These are phyloP conservation scores for Amphiprion ocellaris DNA, from an alignment of 2,113 vertebrate species.

Conservation along the genomic window DNA sequence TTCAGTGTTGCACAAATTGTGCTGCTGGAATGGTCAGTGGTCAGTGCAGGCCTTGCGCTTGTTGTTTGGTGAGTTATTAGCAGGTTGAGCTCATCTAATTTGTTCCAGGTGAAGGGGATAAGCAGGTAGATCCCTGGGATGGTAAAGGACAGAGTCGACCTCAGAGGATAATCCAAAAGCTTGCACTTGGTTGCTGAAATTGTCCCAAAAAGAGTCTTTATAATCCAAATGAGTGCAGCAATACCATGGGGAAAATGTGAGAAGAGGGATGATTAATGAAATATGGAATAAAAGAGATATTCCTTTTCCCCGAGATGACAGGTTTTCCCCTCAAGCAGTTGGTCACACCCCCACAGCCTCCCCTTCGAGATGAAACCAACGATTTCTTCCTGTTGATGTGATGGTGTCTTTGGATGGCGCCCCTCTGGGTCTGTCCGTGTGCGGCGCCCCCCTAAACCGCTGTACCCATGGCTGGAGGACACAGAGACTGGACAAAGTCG, in stretches of 20 bases:
- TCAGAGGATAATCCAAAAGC: constrained; percentile 69
- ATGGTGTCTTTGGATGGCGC: constrained; percentile 57
- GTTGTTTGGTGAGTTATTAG: constrained; percentile 63
- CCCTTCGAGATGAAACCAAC: constrained; percentile 31
- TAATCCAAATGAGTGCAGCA: constrained; percentile 30
- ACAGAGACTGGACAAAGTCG: constrained; percentile 75
- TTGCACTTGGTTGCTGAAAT: constrained; percentile 47
- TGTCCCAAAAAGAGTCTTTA: constrained; percentile 38
- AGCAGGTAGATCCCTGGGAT: constrained; percentile 71
- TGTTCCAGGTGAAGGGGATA: constrained; percentile 78
- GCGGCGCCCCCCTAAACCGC: constrained; percentile 77
- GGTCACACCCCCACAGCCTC: neutral
- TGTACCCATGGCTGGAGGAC: constrained; percentile 80
- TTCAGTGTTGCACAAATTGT: neutral
- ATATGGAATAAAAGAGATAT: constrained; percentile 26
- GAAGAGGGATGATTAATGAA: constrained; percentile 16
- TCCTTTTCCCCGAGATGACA: constrained; percentile 50
- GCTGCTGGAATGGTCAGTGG: constrained; percentile 14
- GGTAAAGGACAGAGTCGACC: constrained; percentile 59
- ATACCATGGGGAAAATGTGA: constrained; percentile 2
- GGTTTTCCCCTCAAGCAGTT: constrained; percentile 18
- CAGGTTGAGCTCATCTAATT: constrained; percentile 78
- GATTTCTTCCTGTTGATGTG: constrained; percentile 50
- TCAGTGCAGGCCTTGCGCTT: constrained; percentile 44
- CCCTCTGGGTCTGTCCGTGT: constrained; percentile 48